phyloP scores from a whole-genome alignment of 2,888 invertebrate genomes.

The Achlya flavicornis region DNA sequence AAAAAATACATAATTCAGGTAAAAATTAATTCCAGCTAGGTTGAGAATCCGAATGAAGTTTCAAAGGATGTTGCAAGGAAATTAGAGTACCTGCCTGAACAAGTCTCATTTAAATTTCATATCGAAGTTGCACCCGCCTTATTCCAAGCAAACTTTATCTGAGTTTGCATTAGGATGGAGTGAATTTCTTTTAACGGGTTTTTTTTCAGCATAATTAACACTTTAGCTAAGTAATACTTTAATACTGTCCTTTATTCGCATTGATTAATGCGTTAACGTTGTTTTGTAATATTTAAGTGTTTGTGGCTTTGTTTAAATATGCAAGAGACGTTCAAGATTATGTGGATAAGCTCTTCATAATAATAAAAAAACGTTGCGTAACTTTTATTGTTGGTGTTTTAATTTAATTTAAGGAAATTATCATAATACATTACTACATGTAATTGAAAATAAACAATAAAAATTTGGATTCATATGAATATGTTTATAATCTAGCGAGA shows the following conservation, averaged over 20 bases:
- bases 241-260: neutral
- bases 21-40: conserved; percentile 54
- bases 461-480: no score
- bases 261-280: no score
- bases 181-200: conserved; percentile 46
- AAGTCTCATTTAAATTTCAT: conserved; percentile 65
- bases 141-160: conserved; percentile 39
- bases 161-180: conserved; percentile 42
- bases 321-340: no score
- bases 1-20: conserved; percentile 59
- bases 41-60: conserved; percentile 51
- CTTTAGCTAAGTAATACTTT: neutral
- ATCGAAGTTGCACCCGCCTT: conserved; percentile 58
- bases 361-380: no score
- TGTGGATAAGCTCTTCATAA: no score
- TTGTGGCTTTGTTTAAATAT: no score
- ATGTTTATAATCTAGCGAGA: no score
- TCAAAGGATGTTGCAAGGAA: conserved; percentile 52
- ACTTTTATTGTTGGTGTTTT: no score
- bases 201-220: conserved; percentile 44
- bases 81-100: conserved; percentile 50
- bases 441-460: no score
- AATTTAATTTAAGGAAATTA: no score
- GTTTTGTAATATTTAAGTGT: no score
- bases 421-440: no score